Conservation (phyloP, 1,140 invertebrate genomes). For the Bathynomus jamesi region DNA sequence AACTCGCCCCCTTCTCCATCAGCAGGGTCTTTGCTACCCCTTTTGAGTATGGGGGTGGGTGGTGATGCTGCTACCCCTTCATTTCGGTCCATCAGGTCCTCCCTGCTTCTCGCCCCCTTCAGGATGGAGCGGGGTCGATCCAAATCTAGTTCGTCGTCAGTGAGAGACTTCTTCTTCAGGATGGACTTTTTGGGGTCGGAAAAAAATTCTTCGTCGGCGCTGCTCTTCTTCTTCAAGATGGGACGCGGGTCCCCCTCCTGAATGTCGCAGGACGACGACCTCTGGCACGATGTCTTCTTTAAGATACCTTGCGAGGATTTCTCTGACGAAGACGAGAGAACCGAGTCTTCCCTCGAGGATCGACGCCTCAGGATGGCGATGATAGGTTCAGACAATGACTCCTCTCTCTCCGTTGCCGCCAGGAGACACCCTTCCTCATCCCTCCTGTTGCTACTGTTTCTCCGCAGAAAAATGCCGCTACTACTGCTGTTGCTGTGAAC, state of each 20-base stretch:
- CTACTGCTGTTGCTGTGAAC: conserved; percentile 14
- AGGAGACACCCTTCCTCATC: conserved; percentile 1
- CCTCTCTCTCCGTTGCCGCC: conserved; percentile 17
- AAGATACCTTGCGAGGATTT: conserved; percentile 37
- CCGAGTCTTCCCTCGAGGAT: conserved; percentile 52
- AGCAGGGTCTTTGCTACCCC: conserved; percentile 23
- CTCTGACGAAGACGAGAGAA: conserved; percentile 46
- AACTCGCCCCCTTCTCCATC: conserved; percentile 33
- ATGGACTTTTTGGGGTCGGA: conserved; percentile 58
- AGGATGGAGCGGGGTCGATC: conserved; percentile 66
- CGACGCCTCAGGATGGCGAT: conserved; percentile 61
- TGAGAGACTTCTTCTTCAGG: conserved; percentile 71
- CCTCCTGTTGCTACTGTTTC: conserved; percentile 21
- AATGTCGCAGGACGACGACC: conserved; percentile 41
- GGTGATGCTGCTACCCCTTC: conserved; percentile 25
- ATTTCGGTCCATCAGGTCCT: conserved; percentile 37
- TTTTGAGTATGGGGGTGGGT: conserved; percentile 33
- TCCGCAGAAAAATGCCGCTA: neutral
- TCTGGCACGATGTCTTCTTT: conserved; percentile 43
- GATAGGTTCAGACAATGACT: conserved; percentile 58
- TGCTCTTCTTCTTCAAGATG: conserved; percentile 66
- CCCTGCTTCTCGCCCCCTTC: conserved; percentile 58
- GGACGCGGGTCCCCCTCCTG: conserved; percentile 60
- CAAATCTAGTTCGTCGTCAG: conserved; percentile 60
- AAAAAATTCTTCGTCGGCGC: conserved; percentile 31